A percentile compares a stretch with the other conserved stretches of the same genome.
Evolutionary conservation across 2,797 vertebrate genomes (phyloP).

Genomic region (Dendrocincla fuliginosa): DNA sequence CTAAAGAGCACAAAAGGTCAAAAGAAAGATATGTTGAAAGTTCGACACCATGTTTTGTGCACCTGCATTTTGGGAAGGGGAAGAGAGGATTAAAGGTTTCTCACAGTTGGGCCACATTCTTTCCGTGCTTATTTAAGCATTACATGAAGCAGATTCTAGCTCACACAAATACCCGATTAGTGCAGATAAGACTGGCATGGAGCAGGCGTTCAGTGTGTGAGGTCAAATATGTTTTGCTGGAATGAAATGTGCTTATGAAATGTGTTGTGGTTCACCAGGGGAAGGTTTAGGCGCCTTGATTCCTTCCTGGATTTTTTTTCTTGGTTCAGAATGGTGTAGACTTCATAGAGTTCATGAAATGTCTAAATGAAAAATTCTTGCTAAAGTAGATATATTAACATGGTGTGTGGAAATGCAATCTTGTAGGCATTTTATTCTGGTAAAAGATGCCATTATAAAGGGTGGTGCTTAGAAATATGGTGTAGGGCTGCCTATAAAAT

Average conservation of each 20-base stretch:
- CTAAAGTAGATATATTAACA: neutral
- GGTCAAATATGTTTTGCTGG: neutral
- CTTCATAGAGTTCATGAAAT: neutral
- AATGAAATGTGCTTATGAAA: neutral
- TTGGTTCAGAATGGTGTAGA: neutral
- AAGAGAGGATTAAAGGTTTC: conserved; percentile 42
- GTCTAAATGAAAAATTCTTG: neutral
- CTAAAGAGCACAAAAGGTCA: neutral
- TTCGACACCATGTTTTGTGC: neutral
- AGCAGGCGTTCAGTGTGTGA: neutral
- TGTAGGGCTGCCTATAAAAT: neutral
- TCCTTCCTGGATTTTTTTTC: neutral
- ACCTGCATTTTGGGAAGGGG: neutral
- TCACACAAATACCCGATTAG: conserved; percentile 44
- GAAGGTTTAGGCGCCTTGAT: neutral
- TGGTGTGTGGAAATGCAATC: neutral
- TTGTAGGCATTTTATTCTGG: neutral
- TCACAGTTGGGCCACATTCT: conserved; percentile 48
- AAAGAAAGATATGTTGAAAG: neutral
- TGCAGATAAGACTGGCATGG: neutral
- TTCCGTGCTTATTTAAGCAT: conserved; percentile 60
- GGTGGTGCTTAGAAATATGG: neutral
- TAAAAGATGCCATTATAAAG: neutral
- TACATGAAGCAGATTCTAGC: neutral
- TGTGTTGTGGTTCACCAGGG: neutral